Base-by-base conservation (phyloP, 2,113 vertebrate genomes). In the Cheirogaleus medius region DNA sequence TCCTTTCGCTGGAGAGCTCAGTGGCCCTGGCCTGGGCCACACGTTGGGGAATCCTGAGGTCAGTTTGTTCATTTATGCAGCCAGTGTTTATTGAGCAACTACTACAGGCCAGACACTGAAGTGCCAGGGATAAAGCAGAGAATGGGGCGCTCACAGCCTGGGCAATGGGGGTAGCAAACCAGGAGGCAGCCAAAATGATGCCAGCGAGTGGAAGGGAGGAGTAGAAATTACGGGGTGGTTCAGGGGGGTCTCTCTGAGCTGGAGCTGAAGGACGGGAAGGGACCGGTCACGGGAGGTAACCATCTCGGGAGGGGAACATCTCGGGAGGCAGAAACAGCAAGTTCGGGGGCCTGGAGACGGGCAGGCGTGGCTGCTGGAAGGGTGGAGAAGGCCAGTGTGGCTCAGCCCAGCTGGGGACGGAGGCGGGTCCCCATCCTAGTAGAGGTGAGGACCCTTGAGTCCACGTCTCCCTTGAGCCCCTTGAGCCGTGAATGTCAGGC, bases 61-160 rank as follows among this genome's bases (percentile, higher is more conserved):
- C 42, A 1, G 14, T 18, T 6, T 7, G 39, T 54, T 4, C 14
- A 0, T 74, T 39, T 21, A 49, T 2, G 27, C 37, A 25, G 3
- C 63, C 49, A 23, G 47, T 5, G 9, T 91, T 84, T 80, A 15
- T 3, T 29, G 74, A 92, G 95, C 14, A 18, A 3, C 80, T 64
- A 0, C 8, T 54, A 63, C 0, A 1, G 8, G 14, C 52, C 39
- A 21, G 71, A 34, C 27, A 6, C 5, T 25, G 14, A 4, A 6
- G 76, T 17, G 32, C 18, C 23, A 39, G 82, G 37, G 32, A 27
- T 5, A 9, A 49, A 34, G 58, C 39, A 29, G 25, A 83, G 82
- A 76, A 32, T 27, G 5, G 82, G 44, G 47, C 6, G 6, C 23
- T 20, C 32, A 11, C 25, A 32, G 44, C n/a, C 58, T 34, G 9